These are phyloP conservation scores for Stramonita haemastoma DNA, from an alignment of 2,888 invertebrate species.

Conservation along the genomic window DNA sequence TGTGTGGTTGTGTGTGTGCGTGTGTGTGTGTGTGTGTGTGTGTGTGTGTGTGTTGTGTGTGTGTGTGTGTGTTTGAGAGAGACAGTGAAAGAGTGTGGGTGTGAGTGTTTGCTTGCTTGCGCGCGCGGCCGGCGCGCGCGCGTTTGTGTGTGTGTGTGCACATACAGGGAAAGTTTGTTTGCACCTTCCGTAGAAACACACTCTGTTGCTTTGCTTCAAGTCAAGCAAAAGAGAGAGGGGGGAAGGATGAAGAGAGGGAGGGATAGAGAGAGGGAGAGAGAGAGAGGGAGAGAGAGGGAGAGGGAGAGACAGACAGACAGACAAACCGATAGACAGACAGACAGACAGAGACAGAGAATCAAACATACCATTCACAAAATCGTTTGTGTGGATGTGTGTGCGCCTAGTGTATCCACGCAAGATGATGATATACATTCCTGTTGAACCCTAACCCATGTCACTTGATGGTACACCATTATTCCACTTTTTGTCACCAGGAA, in stretches of 20 bases:
- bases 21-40: neutral
- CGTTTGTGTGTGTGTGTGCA: neutral
- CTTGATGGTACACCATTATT: no score
- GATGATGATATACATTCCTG: no score
- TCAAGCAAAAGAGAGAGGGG: neutral
- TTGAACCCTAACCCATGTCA: no score
- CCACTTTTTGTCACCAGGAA: constrained; percentile 39
- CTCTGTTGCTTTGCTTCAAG: neutral
- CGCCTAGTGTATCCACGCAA: no score
- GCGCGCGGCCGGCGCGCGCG: neutral
- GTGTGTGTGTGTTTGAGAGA: neutral
- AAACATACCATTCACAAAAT: no score
- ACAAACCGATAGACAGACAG: neutral
- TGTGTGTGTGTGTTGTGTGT: neutral
- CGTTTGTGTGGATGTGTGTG: no score
- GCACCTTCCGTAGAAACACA: no score
- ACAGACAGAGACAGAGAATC: neutral
- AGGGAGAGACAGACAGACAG: neutral
- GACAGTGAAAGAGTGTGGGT: neutral
- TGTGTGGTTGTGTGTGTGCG: neutral
- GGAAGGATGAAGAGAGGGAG: neutral
- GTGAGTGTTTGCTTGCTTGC: neutral
- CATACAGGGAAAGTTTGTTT: neutral
- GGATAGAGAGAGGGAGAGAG: neutral
- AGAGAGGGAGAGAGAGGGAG: neutral